Evolutionary conservation across 1,140 invertebrate species (phyloP).

Genomic region (Asobara japonica): DNA sequence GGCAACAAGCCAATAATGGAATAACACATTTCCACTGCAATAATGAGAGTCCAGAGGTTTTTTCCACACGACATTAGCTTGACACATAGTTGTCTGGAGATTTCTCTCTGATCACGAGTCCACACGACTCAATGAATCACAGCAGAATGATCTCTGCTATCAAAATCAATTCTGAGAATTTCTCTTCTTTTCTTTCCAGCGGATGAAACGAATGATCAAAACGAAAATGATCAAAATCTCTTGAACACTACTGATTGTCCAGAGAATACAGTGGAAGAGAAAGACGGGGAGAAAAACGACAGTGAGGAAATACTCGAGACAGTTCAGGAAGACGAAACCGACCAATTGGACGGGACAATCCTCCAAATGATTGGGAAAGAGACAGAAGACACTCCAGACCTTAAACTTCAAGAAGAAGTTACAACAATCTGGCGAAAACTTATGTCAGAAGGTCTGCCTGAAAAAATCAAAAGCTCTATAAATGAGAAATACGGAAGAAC

Average conservation of each 20-base stretch:
- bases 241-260: neutral
- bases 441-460: constrained; percentile 32
- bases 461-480: constrained; percentile 30
- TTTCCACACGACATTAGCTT: neutral
- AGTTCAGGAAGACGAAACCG: neutral
- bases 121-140: neutral
- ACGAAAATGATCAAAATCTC: neutral
- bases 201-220: neutral
- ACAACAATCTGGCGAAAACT: constrained; percentile 25
- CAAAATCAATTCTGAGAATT: neutral
- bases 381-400: neutral
- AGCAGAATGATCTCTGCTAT: neutral
- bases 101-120: neutral
- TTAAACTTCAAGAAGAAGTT: neutral
- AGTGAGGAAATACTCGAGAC: neutral
- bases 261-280: neutral
- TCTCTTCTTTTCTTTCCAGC: neutral
- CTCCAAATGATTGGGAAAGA: neutral
- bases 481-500: constrained; percentile 32
- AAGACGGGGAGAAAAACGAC: neutral
- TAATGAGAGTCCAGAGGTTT: neutral
- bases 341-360: neutral
- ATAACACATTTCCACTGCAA: neutral
- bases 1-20: neutral
- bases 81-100: neutral